Evolutionary conservation across 2,113 vertebrate species (phyloP), one percentile per base, ranked within the genome.

Genomic region (Chitala chitala): DNA sequence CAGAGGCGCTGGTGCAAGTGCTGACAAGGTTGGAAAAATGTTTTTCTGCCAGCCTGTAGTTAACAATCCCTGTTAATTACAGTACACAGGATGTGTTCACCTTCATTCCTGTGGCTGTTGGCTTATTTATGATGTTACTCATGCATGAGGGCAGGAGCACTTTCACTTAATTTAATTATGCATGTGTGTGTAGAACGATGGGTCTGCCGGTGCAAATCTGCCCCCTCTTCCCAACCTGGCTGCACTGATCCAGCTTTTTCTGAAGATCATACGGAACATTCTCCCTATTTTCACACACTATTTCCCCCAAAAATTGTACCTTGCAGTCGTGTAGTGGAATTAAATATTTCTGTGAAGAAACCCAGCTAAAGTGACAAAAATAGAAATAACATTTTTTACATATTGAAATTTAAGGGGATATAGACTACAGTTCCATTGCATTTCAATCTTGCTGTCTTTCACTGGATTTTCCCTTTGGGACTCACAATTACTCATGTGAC

Each of bases 141-240:
- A 24, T 51, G 40, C n/a, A n/a, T n/a, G n/a, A 53, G 26, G n/a
- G 26, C 26, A 24, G 44, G 44, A 63, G 33, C 3, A 33, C 20
- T 13, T 56, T n/a, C n/a, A n/a, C n/a, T n/a, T n/a, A 1, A 36
- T 53, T 77, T 36, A 69, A 75, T 81, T 75, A 80, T 77, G 64
- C 76, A 80, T 51, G 54, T 44, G 13, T 48, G 61, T 54, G 69
- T 51, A 40, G 65, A 65, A 69, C 46, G 42, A 20, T 3, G 4
- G 44, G 38, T 64, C 29, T 77, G 79, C 75, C 78, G 75, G 66
- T 31, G 40, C 40, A 65, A 64, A 24, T 36, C 72, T 44, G 36
- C 73, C 40, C 54, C 65, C 55, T 75, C 63, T 15, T 36, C 68
- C 59, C 31, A 22, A 33, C 55, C 33, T n/a, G 20, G 54, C 17